Base-by-base conservation (phyloP, 2,888 invertebrate genomes). In the Andrena trimmerana region DNA sequence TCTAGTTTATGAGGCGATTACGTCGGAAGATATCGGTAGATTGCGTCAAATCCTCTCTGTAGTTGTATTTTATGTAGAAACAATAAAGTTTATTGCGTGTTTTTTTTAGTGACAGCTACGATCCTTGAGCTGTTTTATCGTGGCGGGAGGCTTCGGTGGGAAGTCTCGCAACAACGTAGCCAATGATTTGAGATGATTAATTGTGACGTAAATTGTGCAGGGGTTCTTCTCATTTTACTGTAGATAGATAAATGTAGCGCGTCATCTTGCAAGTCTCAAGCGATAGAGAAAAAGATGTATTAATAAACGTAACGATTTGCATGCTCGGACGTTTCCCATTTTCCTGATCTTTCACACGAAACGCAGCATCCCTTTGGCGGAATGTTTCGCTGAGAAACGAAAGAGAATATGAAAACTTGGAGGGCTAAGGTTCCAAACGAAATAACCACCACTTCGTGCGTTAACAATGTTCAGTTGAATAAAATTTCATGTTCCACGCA, bases 261-360 rank as follows among this genome's bases (percentile, higher is more conserved):
- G 42, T 42, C 42, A 16, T 16, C 42, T 42, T 42, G 0, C 42
- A 42, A 42, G 42, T 16, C 42, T 20, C 20, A n/a, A 33, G 10
- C 33, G 62, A 20, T 20, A 8, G 33, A 27, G 5, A 8, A 20
- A 20, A 36, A 20, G 8, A 13, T 52, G 24, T 57, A 8, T 31
- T 13, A 7, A 16, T 27, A 36, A 29, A 24, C 20, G 2, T 29
- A 4, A 13, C 63, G 33, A 42, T 65, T 59, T 29, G 3, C 2
- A 54, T 31, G n/a, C 33, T 7, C 7, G 48, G 50, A 20, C 7
- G 20, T 48, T 29, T 27, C 72, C 63, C 24, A 68, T 57, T 67
- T 31, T 68, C 81, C 81, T 79, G 13, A n/a, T 79, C 65, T 80
- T 31, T 80, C 33, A 48, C 8, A 81, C 81, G 81, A 81, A 81